Evolutionary conservation across 2,113 vertebrate genomes (phyloP), one percentile per base, ranked within the genome.

Genomic region (Austrofundulus limnaeus): DNA sequence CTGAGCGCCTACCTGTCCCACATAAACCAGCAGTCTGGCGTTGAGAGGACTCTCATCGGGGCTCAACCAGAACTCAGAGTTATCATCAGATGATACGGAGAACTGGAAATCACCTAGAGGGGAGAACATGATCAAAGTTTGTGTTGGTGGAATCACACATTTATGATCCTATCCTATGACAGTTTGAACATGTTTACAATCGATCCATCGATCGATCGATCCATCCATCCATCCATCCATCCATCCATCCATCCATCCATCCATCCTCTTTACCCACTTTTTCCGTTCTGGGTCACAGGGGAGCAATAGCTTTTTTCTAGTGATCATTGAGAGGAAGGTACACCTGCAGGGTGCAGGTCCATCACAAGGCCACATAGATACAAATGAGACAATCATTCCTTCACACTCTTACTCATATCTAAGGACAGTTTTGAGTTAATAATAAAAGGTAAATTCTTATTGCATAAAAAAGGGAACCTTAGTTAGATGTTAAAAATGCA

Each of bases 21-120:
- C 97, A 1, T 92, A 98, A 0, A 96, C 96, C 20, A 94, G 85
- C 53, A 98, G 92, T 11, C 92, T 91, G 71, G 94, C 92, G 0
- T 93, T 96, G 39, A 95, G 91, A 0, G 96, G 96, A 21, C 89
- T 96, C 76, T 98, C 96, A 0, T 96, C 94, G 0, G 93, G 87
- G 85, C 97, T 98, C 77, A 99, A 91, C 97, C 97, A 99, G 87
- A 99, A 94, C 89, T 99, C 97, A 0, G 97, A 98, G 75, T 99
- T 99, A 92, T 99, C 97, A 23, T 99, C 97, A 0, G 97, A 99
- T 0, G 97, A 96, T 77, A 99, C 94, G 0, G 96, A 96, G 86
- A 99, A 99, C 93, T 98, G 97, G 91, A 98, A 94, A 31, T 99
- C 96, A 34, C 95, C 97, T 99, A 76, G 0, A 23, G 74, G 66